A percentile compares a stretch with the other conserved stretches of the same genome.
Conservation (phyloP, 1,140 invertebrate species). For the Melipona quadrifasciata region DNA sequence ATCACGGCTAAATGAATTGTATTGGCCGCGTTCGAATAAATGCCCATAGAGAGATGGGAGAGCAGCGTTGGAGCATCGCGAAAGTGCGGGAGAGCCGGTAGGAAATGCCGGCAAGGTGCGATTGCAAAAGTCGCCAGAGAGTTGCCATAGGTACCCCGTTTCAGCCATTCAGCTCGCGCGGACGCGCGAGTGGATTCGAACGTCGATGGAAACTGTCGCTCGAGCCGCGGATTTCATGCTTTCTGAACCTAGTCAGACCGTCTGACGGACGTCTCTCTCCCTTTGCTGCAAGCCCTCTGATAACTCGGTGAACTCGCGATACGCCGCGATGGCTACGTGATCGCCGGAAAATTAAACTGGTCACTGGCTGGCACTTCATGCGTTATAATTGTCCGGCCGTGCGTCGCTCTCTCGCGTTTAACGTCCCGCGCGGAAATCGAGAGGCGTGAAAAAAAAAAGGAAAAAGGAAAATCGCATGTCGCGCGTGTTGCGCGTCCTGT, state of each 20-base stretch:
- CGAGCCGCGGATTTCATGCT: slow-evolving; percentile 42
- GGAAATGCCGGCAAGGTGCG: slow-evolving; percentile 57
- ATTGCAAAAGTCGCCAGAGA: slow-evolving; percentile 53
- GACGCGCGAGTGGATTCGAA: slow-evolving; percentile 68
- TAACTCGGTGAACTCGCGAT: slow-evolving; percentile 56
- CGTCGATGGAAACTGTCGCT: neutral
- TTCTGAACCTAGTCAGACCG: slow-evolving; percentile 41
- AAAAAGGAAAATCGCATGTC: neutral
- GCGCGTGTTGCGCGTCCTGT: neutral
- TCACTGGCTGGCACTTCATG: slow-evolving; percentile 7
- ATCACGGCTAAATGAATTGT: slow-evolving; percentile 35
- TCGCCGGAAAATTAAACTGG: slow-evolving; percentile 42
- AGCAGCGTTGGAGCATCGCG: neutral
- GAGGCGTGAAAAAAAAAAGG: slow-evolving; percentile 9
- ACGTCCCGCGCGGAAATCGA: neutral
- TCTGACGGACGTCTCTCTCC: slow-evolving; percentile 1
- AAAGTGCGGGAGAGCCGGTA: slow-evolving; percentile 42
- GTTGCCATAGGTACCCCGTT: neutral
- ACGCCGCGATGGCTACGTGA: slow-evolving; percentile 37
- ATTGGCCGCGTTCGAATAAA: slow-evolving; percentile 44
- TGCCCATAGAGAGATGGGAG: slow-evolving; percentile 17
- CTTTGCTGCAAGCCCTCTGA: slow-evolving; percentile 52
- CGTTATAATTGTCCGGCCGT: slow-evolving; percentile 16
- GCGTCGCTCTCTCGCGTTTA: neutral
- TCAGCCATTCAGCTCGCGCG: slow-evolving; percentile 45